These are phyloP conservation scores for Prorops nasuta DNA, from an alignment of 1,140 invertebrate species.

Conservation along the genomic window DNA sequence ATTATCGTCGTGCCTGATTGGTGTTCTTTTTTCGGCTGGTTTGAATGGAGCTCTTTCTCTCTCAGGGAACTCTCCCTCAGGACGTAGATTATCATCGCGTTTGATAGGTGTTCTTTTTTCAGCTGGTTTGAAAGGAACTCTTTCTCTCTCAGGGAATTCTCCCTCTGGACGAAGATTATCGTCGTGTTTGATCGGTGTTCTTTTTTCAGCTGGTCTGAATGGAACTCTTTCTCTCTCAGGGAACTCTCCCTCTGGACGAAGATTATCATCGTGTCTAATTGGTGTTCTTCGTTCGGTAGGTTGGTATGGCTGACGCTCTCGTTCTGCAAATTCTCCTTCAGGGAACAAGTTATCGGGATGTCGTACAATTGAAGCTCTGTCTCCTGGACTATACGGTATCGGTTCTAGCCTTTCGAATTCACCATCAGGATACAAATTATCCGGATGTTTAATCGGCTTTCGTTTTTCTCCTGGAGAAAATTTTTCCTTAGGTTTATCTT, in stretches of 20 bases:
- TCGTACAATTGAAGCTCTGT: constrained; percentile 42
- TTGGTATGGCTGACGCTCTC: constrained; percentile 25
- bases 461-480: constrained; percentile 54
- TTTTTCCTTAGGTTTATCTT: constrained; percentile 55
- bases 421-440: constrained; percentile 52
- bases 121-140: constrained; percentile 18
- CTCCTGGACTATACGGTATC: constrained; percentile 34
- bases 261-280: constrained; percentile 60
- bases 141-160: constrained; percentile 56
- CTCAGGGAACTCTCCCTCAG: constrained; percentile 54
- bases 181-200: constrained; percentile 53
- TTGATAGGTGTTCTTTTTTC: constrained; percentile 46
- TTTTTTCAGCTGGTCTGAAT: constrained; percentile 54
- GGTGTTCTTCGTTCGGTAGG: constrained; percentile 58
- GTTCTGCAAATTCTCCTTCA: constrained; percentile 59
- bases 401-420: constrained; percentile 43
- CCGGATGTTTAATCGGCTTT: constrained; percentile 33
- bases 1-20: too few relatives aligned
- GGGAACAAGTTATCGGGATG: constrained; percentile 49
- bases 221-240: constrained; percentile 47
- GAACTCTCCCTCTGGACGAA: constrained; percentile 57
- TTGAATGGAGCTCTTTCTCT: too few relatives aligned
- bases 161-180: constrained; percentile 60
- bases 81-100: constrained; percentile 54
- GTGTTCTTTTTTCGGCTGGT: too few relatives aligned